Evolutionary conservation across 2,113 vertebrate genomes (phyloP).

Genomic region (Esox niger): DNA sequence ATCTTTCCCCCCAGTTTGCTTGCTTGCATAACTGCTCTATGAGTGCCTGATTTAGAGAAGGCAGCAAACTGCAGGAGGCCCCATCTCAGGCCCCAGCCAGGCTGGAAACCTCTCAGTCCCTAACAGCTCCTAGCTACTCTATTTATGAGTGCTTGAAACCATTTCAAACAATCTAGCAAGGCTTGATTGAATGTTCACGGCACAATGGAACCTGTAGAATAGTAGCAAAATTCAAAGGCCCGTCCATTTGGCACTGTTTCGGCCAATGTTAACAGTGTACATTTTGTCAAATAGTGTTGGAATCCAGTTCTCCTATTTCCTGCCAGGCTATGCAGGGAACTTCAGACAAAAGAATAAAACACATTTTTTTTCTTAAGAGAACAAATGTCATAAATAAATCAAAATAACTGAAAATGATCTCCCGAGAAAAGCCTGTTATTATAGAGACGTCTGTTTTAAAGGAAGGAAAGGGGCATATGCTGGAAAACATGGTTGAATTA

Average conservation of each 20-base stretch:
- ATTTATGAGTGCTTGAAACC: constrained; percentile 18
- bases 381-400: constrained; percentile 3
- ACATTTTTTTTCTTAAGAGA: constrained; percentile 9
- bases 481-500: constrained; percentile 24
- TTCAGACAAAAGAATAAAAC: constrained; percentile 24
- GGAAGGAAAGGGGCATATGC: constrained; percentile 29
- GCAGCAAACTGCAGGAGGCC: constrained; percentile 18
- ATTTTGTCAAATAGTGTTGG: too few species aligned
- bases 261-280: too few species aligned
- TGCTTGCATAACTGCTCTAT: constrained; percentile 18
- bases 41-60: constrained; percentile 13
- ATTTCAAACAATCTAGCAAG: neutral
- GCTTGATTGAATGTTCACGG: neutral
- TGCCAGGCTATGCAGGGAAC: constrained; percentile 13
- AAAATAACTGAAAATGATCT: neutral
- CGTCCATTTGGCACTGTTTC: too few species aligned
- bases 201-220: too few species aligned
- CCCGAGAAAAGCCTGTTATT: constrained; percentile 9
- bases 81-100: neutral
- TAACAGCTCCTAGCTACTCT: neutral
- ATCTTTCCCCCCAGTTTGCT: neutral
- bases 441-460: neutral
- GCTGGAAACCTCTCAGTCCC: constrained; percentile 18
- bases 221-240: too few species aligned
- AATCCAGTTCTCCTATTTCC: neutral